These are phyloP conservation scores for Watsonalla binaria DNA, from an alignment of 2,888 invertebrate genomes.

Conservation along the genomic window DNA sequence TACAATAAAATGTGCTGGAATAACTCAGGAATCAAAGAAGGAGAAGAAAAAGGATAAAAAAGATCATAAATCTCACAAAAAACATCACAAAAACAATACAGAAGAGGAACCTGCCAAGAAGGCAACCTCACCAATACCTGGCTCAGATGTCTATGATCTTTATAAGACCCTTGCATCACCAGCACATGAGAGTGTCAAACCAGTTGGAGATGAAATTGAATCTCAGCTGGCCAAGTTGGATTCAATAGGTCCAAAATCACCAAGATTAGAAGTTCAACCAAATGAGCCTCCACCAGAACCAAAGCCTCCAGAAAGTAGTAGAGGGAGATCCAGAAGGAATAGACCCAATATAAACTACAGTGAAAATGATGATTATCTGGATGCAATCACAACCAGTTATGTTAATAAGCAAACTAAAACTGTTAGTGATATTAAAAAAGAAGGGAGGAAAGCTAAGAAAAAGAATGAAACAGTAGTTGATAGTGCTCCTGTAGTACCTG, in stretches of 20 bases:
- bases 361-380: conserved; percentile 77
- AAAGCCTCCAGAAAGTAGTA: conserved; percentile 56
- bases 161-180: conserved; percentile 76
- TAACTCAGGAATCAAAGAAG: conserved; percentile 61
- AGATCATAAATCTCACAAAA: conserved; percentile 75
- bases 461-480: conserved; percentile 46
- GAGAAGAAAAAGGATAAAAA: conserved; percentile 72
- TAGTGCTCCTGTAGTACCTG: conserved; percentile 25
- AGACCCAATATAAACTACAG: conserved; percentile 75
- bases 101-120: conserved; percentile 60
- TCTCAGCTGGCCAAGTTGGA: conserved; percentile 58
- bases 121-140: conserved; percentile 71
- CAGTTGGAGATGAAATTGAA: conserved; percentile 57
- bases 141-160: conserved; percentile 70
- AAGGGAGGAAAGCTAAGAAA: conserved; percentile 60
- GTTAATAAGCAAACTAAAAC: conserved; percentile 56
- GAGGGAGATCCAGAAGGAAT: conserved; percentile 67
- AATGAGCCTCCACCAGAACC: conserved; percentile 64
- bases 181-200: conserved; percentile 37
- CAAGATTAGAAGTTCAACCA: conserved; percentile 47
- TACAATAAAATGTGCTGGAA: conserved; percentile 69
- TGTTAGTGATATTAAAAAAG: conserved; percentile 64
- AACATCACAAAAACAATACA: conserved; percentile 59
- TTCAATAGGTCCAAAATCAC: conserved; percentile 46
- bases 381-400: conserved; percentile 64